A percentile compares a stretch with the other conserved stretches of the same genome.
Evolutionary conservation across 2,888 invertebrate species (phyloP).

Genomic region (Hyposoter didymator): DNA sequence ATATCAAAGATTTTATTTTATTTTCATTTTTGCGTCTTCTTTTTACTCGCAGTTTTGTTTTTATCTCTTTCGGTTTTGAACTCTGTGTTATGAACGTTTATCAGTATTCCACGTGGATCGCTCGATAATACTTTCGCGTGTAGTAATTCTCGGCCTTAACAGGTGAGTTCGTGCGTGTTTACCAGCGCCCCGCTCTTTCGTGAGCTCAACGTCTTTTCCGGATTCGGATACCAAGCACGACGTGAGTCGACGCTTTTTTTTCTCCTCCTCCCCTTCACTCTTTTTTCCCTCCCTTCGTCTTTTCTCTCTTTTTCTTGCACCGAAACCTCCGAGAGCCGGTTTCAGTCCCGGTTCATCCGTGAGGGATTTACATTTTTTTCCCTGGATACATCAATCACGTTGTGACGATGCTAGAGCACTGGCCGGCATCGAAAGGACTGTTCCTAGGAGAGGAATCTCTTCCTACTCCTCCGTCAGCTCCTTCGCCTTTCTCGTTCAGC

Average conservation of each 20-base stretch:
- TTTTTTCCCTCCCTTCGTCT: not conserved
- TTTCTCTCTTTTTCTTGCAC: constrained; percentile 34
- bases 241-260: constrained; percentile 13
- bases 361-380: constrained; percentile 48
- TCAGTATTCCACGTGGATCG: constrained; percentile 46
- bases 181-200: constrained; percentile 34
- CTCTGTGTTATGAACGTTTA: constrained; percentile 28
- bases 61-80: constrained; percentile 12
- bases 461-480: not conserved
- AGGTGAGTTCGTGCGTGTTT: constrained; percentile 63
- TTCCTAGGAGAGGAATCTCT: not conserved
- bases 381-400: constrained; percentile 18
- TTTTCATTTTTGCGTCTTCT: not conserved
- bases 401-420: constrained; percentile 28
- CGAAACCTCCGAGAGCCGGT: constrained; percentile 61
- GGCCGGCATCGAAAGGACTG: constrained; percentile 18
- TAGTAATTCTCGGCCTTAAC: constrained; percentile 57
- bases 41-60: constrained; percentile 4
- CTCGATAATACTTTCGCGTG: constrained; percentile 52
- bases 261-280: constrained; percentile 7
- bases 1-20: not conserved
- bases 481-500: not conserved
- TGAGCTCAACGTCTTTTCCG: constrained; percentile 59
- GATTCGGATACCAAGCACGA: constrained; percentile 54
- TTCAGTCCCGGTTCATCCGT: constrained; percentile 52